Conservation (phyloP, 2,113 vertebrate species). For the Parotia lawesii region DNA sequence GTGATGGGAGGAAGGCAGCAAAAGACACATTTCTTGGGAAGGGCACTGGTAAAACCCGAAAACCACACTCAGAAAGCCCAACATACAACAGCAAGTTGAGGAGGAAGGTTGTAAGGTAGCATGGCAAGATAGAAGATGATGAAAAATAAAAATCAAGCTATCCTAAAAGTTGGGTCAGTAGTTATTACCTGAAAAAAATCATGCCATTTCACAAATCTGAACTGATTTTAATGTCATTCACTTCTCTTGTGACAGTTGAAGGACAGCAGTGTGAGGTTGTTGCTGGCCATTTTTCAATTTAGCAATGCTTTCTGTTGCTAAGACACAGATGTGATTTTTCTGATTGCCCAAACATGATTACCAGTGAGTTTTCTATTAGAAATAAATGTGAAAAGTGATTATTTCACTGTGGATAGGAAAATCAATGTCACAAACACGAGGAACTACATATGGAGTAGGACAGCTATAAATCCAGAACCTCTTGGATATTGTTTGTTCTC, state of each 20-base stretch:
- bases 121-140: background rate
- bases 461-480: background rate
- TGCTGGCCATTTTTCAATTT: constrained; percentile 27
- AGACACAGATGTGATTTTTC: constrained; percentile 26
- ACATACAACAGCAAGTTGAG: background rate
- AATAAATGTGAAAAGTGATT: background rate
- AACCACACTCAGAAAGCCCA: background rate
- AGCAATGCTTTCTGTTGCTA: constrained; percentile 54
- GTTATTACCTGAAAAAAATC: background rate
- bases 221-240: background rate
- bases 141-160: background rate
- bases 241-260: background rate
- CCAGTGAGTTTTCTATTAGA: constrained; percentile 24
- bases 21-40: background rate
- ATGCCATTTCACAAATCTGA: background rate
- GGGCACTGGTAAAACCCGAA: background rate
- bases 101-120: background rate
- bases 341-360: constrained; percentile 11
- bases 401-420: background rate
- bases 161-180: background rate
- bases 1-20: background rate
- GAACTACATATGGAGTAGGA: background rate
- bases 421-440: background rate
- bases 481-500: background rate
- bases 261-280: background rate